Conservation (phyloP, 2,113 vertebrate genomes). For the Vulpes lagopus region DNA sequence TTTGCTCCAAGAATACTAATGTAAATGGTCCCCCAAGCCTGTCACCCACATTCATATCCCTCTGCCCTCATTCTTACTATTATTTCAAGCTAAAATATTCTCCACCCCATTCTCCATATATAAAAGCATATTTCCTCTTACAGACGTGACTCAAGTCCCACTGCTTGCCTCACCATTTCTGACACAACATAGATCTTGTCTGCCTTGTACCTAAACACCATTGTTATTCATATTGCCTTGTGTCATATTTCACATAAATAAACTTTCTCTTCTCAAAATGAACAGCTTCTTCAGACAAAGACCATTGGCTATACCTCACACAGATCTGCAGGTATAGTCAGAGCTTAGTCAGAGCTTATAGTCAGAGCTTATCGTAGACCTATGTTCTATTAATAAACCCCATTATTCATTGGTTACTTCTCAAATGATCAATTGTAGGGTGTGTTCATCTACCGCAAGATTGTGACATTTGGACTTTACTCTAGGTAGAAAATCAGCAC, state of each 20-base stretch:
- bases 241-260: not conserved
- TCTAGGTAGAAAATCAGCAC: not conserved
- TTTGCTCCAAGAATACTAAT: not conserved
- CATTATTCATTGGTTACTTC: not conserved
- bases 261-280: not conserved
- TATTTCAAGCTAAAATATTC: not conserved
- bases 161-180: not conserved
- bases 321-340: not conserved
- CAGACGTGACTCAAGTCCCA: not conserved
- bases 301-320: not conserved
- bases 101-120: not conserved
- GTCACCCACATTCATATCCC: not conserved
- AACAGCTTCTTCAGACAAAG: not conserved
- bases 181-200: not conserved
- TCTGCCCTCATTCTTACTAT: not conserved
- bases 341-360: not conserved
- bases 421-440: not conserved
- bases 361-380: not conserved
- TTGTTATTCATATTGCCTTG: not conserved
- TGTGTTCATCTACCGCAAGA: not conserved
- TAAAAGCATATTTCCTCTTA: not conserved
- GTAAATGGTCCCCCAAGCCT: not conserved
- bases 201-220: not conserved
- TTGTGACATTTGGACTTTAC: not conserved
- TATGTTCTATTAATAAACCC: not conserved